Conservation (phyloP, 2,797 vertebrate species). For the Thunnus albacares region DNA sequence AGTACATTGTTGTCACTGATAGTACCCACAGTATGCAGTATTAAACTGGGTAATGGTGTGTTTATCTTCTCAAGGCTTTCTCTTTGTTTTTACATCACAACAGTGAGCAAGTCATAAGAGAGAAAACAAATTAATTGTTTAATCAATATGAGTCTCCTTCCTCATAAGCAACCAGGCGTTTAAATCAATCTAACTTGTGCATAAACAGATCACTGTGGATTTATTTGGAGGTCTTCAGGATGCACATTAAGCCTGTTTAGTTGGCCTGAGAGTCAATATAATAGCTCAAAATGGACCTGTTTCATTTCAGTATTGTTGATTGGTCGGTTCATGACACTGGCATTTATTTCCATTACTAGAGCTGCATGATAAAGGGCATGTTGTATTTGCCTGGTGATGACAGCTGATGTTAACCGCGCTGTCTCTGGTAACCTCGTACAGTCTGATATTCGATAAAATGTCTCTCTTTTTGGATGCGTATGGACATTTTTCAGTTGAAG, state of each 20-base stretch:
- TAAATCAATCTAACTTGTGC: constrained; percentile 33
- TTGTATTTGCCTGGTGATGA: constrained; percentile 3
- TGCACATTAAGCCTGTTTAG: constrained; percentile 21
- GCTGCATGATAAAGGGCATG: neutral
- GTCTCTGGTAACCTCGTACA: constrained; percentile 13
- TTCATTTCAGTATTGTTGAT: neutral
- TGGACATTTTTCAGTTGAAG: neutral
- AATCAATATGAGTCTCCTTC: constrained; percentile 25
- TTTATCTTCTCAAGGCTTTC: constrained; percentile 8
- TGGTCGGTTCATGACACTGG: neutral
- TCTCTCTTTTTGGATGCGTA: neutral
- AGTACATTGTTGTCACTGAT: too few species aligned
- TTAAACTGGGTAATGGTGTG: neutral
- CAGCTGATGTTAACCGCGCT: neutral
- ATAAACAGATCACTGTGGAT: constrained; percentile 27
- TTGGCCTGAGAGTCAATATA: neutral
- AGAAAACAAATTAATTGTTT: constrained; percentile 19
- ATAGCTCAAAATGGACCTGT: neutral
- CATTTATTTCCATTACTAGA: neutral
- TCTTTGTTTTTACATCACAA: neutral
- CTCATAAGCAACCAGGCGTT: neutral
- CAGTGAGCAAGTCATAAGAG: neutral
- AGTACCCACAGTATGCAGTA: too few species aligned
- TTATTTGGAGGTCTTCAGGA: constrained; percentile 25
- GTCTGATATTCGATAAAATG: neutral